Base-by-base conservation (phyloP, 2,113 vertebrate species). In the Polyodon spathula region DNA sequence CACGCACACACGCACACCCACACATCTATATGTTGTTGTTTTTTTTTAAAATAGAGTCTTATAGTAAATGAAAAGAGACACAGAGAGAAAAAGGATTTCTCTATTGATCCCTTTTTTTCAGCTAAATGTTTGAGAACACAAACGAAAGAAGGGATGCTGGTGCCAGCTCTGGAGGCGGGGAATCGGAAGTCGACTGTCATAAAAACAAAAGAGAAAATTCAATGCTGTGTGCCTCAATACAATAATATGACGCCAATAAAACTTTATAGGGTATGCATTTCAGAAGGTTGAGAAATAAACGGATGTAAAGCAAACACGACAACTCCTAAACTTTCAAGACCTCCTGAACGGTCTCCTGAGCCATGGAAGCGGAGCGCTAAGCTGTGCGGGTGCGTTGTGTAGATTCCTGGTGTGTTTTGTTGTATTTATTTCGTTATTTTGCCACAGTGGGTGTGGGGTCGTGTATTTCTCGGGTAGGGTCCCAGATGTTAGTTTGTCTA, bases 191-290 rank as follows among this genome's bases (percentile, higher is more conserved):
- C 82, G 78, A 81, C 84, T 82, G 83, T 88, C 86, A 86, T 92
- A 89, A 92, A 93, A 78, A 74, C 71, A 65, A 72, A 68, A 73
- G 78, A 83, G 84, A 86, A 90, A 88, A 93, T 88, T 79, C 88
- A 84, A 78, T 75, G 89, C 86, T 77, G 86, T 80, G 91, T 65
- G 82, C 86, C 70, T 92, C 90, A 88, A 91, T 98, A 98, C 97
- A 98, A 96, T 86, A 92, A 97, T 96, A 98, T 96, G 94, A 94
- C 90, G 85, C 91, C 90, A 86, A 92, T 98, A 97, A 98, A 98
- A 95, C 81, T 98, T 98, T 98, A 98, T 97, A 90, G 95, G 88
- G 93, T 94, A 95, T 92, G 95, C 87, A 97, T 95, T 93, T 94
- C 86, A 92, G 92, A 95, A 97, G 93, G 93, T 95, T 95, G 93